Evolutionary conservation across 2,888 invertebrate genomes (phyloP), one percentile per base, ranked within the genome.

Genomic region (Drosophila borealis): DNA sequence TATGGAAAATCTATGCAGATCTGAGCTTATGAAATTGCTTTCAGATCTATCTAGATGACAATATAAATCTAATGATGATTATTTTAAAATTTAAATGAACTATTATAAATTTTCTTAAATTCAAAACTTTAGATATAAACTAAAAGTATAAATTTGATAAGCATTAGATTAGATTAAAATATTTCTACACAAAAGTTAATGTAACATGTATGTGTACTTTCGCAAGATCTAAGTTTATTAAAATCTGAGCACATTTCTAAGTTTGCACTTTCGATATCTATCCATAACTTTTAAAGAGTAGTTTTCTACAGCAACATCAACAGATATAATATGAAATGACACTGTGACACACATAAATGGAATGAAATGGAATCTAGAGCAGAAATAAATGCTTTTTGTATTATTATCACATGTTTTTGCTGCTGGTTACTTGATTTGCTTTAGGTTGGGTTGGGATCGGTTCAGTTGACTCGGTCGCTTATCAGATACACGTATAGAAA

Each of bases 401-500:
- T 63, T 75, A 57, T 79, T 74, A 79, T 61, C 74, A 74, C 78
- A 74, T 62, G 51, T 48, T 46, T 55, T 39, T 62, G 65, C 48
- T 37, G 55, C 41, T 70, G 9, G 21, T 49, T 42, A 61, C 19
- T 61, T 45, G 48, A 49, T 39, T 53, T 66, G 45, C 67, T 60
- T 65, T 66, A 19, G 51, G 37, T 65, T 29, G 9, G 11, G 17
- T 42, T 50, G 44, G 53, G 25, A 34, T 57, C 19, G 14, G 49
- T 53, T 60, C 19, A 6, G 37, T 61, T 65, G 53, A 36, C 21
- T 25, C 61, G 37, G n/a, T 64, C 66, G 50, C 81, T 89, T 82
- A 82, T 82, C 82, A 81, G 65, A 59, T 44, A 60, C 65, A 54
- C 56, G 51, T 53, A 74, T 71, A 71, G 59, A 85, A 89, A 89